phyloP scores from a whole-genome alignment of 2,797 vertebrate genomes.

The Acropternis orthonyx region DNA sequence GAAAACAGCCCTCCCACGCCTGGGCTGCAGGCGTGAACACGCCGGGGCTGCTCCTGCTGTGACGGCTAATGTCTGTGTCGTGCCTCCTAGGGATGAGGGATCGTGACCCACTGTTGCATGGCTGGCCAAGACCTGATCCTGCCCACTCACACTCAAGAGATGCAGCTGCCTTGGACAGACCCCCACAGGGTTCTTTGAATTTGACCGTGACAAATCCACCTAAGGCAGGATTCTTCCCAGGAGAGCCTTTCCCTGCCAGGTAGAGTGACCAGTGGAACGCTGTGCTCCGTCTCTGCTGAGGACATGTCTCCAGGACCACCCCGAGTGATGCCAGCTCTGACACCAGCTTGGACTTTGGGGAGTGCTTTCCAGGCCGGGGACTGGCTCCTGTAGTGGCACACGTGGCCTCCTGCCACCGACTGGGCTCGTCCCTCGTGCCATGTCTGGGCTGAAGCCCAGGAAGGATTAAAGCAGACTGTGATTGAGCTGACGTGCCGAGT shows the following conservation, averaged over 20 bases:
- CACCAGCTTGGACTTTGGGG: background rate
- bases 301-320: background rate
- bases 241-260: background rate
- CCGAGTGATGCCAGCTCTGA: background rate
- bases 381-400: background rate
- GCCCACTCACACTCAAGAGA: background rate
- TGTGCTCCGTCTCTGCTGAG: background rate
- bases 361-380: background rate
- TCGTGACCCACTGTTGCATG: background rate
- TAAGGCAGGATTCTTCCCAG: background rate
- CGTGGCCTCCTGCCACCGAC: background rate
- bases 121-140: background rate
- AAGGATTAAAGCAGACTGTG: conserved; percentile 56
- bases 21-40: background rate
- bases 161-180: background rate
- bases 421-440: rapidly evolving
- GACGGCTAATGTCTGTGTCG: background rate
- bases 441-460: background rate
- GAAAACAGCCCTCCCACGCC: background rate
- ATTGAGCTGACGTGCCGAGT: background rate
- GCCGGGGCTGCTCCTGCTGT: background rate
- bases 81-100: background rate
- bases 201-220: rapidly evolving
- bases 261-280: rapidly evolving
- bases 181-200: background rate